phyloP scores from a whole-genome alignment of 2,888 invertebrate genomes.

The Esperia sulphurella region DNA sequence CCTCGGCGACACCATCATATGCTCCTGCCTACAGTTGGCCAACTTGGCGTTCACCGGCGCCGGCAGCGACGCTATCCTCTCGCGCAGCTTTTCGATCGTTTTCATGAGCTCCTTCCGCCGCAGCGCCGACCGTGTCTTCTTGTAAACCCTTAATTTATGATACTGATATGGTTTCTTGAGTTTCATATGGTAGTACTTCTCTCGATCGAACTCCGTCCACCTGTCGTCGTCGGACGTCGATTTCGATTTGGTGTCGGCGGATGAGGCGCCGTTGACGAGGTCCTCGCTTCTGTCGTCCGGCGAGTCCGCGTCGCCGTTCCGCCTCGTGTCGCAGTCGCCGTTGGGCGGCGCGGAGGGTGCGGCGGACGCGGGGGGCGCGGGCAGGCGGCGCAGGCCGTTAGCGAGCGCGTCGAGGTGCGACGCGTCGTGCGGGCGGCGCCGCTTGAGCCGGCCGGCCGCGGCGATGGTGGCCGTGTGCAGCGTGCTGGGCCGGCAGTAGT shows the following conservation, averaged over 20 bases:
- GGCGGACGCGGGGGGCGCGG: conserved; percentile 29
- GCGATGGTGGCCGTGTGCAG: conserved; percentile 62
- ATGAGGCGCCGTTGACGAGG: conserved; percentile 30
- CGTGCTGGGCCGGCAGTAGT: conserved; percentile 81
- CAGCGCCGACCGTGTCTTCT: conserved; percentile 56
- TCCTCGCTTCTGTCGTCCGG: conserved; percentile 18
- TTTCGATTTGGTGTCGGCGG: conserved; percentile 29
- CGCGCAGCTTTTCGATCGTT: conserved; percentile 56
- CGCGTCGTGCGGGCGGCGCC: conserved; percentile 83
- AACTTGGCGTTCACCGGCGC: conserved; percentile 65
- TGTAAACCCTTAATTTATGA: conserved; percentile 71
- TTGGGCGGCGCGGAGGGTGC: conserved; percentile 45
- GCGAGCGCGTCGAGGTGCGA: conserved; percentile 33
- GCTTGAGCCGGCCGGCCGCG: conserved; percentile 72
- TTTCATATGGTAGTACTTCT: conserved; percentile 72
- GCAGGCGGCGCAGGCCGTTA: conserved; percentile 31
- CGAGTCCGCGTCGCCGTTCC: conserved; percentile 48
- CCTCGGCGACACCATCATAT: conserved; percentile 86
- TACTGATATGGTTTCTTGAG: conserved; percentile 75
- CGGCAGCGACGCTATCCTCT: conserved; percentile 55
- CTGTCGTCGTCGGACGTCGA: conserved; percentile 53
- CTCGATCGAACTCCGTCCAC: conserved; percentile 58
- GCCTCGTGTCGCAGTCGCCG: conserved; percentile 45
- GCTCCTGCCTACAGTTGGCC: conserved; percentile 68
- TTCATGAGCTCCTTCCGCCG: conserved; percentile 53